phyloP scores from a whole-genome alignment of 2,113 vertebrate species.

The Petrocephalus microphthalmus region DNA sequence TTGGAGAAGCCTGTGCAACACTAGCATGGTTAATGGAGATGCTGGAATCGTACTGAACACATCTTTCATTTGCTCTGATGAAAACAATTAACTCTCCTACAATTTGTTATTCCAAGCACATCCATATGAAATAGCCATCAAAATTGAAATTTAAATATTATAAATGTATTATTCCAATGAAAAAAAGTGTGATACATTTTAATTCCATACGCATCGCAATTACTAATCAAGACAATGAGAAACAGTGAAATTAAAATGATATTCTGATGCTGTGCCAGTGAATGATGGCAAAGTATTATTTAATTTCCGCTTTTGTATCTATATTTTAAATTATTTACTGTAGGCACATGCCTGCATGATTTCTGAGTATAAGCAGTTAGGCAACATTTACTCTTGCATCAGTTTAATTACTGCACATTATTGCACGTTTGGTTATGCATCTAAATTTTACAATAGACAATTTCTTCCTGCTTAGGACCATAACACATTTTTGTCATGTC shows the following conservation, averaged over 20 bases:
- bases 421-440: background rate
- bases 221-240: background rate
- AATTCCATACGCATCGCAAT: background rate
- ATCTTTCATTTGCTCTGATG: background rate
- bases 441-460: background rate
- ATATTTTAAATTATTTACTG: background rate
- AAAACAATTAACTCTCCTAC: constrained; percentile 2
- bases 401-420: background rate
- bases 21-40: background rate
- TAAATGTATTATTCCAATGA: background rate
- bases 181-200: background rate
- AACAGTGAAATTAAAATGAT: background rate
- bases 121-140: background rate
- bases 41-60: background rate
- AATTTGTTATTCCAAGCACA: background rate
- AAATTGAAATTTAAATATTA: background rate
- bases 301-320: background rate
- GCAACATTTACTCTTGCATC: background rate
- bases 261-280: background rate
- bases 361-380: background rate
- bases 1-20: background rate
- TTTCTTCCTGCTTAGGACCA: background rate
- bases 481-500: background rate
- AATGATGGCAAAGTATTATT: background rate
- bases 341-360: background rate